These are phyloP conservation scores for Tetragonisca angustula DNA, from an alignment of 2,888 invertebrate genomes.

Conservation along the genomic window DNA sequence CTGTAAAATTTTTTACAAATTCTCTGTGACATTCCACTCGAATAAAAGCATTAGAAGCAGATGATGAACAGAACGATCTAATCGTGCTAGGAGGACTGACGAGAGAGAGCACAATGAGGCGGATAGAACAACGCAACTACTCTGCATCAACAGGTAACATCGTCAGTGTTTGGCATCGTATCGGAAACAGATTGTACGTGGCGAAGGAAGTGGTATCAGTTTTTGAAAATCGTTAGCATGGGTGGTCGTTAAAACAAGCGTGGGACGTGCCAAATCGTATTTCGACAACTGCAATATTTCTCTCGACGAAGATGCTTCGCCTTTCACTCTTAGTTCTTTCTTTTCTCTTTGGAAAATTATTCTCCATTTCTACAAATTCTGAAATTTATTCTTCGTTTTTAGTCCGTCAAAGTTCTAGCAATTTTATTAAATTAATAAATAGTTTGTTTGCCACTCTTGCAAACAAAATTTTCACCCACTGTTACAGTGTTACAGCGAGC, in stretches of 20 bases:
- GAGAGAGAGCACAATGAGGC: not conserved
- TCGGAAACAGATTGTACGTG: constrained; percentile 5
- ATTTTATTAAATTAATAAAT: too few relatives aligned
- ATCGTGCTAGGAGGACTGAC: not conserved
- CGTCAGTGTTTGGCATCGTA: constrained; percentile 19
- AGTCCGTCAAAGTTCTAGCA: not conserved
- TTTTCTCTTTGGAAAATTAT: too few relatives aligned
- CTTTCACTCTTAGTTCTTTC: not conserved
- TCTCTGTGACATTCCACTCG: too few relatives aligned
- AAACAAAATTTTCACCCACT: too few relatives aligned
- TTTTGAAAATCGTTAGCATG: constrained; percentile 19
- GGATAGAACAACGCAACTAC: constrained; percentile 10
- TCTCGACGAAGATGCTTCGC: not conserved
- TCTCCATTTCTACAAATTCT: not conserved
- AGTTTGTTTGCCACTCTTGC: too few relatives aligned
- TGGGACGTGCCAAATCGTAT: constrained; percentile 17
- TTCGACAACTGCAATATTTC: not conserved
- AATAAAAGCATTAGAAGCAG: too few relatives aligned
- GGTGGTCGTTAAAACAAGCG: constrained; percentile 7
- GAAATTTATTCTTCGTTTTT: not conserved
- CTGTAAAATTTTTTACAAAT: too few relatives aligned
- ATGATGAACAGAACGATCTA: too few relatives aligned
- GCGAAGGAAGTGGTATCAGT: constrained; percentile 17
- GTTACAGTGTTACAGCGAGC: too few relatives aligned
- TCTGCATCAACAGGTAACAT: constrained; percentile 47